A percentile compares a stretch with the other conserved stretches of the same genome.
phyloP scores from a whole-genome alignment of 2,888 invertebrate species.

The Aspidiotus rigidus region DNA sequence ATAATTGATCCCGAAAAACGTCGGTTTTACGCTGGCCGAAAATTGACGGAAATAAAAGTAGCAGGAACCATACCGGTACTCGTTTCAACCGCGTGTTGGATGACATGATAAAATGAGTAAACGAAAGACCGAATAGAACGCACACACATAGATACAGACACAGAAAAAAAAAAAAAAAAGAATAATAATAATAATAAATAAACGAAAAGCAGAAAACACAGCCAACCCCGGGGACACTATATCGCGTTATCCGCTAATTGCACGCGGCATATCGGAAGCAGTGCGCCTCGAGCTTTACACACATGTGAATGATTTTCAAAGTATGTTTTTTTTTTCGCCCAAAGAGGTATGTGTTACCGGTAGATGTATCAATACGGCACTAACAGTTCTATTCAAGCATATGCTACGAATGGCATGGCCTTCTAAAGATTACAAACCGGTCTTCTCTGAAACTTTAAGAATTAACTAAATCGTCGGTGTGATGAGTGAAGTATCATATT shows the following conservation, averaged over 20 bases:
- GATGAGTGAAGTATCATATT: no score
- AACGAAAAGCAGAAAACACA: background rate
- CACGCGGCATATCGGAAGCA: conserved; percentile 4
- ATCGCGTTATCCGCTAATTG: conserved; percentile 5
- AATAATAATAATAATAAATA: background rate
- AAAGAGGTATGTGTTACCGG: conserved; percentile 2
- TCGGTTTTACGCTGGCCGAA: background rate
- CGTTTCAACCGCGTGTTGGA: background rate
- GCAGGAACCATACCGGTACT: background rate
- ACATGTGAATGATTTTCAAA: conserved; percentile 23
- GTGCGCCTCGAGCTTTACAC: conserved; percentile 2
- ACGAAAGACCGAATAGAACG: background rate
- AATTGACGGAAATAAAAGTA: background rate
- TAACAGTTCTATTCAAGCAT: no score
- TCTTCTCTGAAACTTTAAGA: no score
- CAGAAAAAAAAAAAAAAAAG: background rate
- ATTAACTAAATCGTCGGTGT: no score
- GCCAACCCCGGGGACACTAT: background rate
- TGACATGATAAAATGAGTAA: background rate
- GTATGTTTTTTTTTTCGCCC: conserved; percentile 5
- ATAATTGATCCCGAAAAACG: conserved; percentile 37
- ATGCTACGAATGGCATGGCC: no score
- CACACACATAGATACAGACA: background rate
- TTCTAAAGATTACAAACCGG: no score
- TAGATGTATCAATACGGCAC: background rate